These are phyloP conservation scores for Drosophila rufa DNA, from an alignment of 1,140 invertebrate species.

Conservation along the genomic window DNA sequence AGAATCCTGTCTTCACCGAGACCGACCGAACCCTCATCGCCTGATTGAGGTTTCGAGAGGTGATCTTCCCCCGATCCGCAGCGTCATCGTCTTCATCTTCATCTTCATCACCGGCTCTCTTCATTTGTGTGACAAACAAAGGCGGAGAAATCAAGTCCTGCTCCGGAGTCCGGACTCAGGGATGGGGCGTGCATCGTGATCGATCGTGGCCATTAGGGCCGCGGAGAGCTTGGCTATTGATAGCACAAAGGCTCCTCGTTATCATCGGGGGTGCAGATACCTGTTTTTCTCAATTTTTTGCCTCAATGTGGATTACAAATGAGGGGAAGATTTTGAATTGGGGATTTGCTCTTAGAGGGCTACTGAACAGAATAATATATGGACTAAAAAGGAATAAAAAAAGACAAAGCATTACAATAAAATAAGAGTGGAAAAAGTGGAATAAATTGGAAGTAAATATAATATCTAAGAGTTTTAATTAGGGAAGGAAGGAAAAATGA, in stretches of 20 bases:
- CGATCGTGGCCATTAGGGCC: slow-evolving; percentile 39
- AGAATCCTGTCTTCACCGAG: slow-evolving; percentile 29
- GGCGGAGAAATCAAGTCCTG: slow-evolving; percentile 30
- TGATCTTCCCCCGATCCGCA: slow-evolving; percentile 54
- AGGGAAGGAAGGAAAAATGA: too few relatives aligned
- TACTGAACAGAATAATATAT: not conserved
- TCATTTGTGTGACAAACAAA: slow-evolving; percentile 81
- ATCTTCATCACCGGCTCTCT: slow-evolving; percentile 67
- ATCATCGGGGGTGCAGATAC: slow-evolving; percentile 6
- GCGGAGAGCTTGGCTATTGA: slow-evolving; percentile 21
- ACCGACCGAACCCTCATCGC: slow-evolving; percentile 38
- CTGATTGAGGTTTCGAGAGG: slow-evolving; percentile 68
- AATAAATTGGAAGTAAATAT: not conserved
- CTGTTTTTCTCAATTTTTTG: not conserved
- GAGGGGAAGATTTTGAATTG: not conserved
- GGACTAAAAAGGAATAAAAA: not conserved
- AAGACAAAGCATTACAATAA: too few relatives aligned
- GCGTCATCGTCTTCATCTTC: slow-evolving; percentile 51
- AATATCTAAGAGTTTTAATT: too few relatives aligned
- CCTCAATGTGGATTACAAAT: not conserved
- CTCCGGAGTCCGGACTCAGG: not conserved
- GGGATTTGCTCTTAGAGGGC: too few relatives aligned
- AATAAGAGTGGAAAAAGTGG: not conserved
- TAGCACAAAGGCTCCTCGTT: slow-evolving; percentile 21
- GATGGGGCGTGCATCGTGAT: slow-evolving; percentile 26